Base-by-base conservation (phyloP, 2,113 vertebrate species). In the Albula glossodonta region DNA sequence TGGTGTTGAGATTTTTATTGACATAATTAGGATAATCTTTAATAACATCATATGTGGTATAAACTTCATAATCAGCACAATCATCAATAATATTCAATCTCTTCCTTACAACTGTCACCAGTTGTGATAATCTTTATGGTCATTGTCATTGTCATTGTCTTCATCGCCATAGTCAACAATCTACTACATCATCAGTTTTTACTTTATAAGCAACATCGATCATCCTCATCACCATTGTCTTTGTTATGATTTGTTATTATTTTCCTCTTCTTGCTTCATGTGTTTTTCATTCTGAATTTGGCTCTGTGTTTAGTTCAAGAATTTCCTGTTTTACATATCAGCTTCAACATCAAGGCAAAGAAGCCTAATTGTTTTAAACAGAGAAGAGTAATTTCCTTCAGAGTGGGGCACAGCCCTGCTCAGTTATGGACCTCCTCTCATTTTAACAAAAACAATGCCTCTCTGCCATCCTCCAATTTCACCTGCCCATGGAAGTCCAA, bases 231-330 rank as follows among this genome's bases (percentile, higher is more conserved):
- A 22, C 10, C 53, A 66, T 22, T 22, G 51, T 74, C 22, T 74
- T 13, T 31, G 48, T 83, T 15, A 53, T 19, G 4, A n/a, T 83
- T n/a, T 52, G 31, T 83, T 56, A 53, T 83, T 74, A 50, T 83
- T 49, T 74, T 77, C n/a, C 11, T 5, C 0, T 78, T 51, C 51
- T n/a, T 22, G 13, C 25, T 84, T 84, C 7, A 48, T 83, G 17
- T 60, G 57, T 48, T 22, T 31, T 82, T n/a, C 56, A 53, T n/a
- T 84, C 83, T 50, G 50, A 51, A n/a, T 84, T 48, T 51, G 66
- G 48, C 52, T 41, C 31, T 41, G 31, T 41, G 31, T 41, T 66
- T 66, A 19, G 3, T 19, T 66, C 12, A 78, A 6, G n/a, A 31
- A 77, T 11, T 84, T 50, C 49, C 66, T 31, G 17, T 25, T 50